Conservation (phyloP, 2,113 vertebrate species). For the Alexandromys fortis region DNA sequence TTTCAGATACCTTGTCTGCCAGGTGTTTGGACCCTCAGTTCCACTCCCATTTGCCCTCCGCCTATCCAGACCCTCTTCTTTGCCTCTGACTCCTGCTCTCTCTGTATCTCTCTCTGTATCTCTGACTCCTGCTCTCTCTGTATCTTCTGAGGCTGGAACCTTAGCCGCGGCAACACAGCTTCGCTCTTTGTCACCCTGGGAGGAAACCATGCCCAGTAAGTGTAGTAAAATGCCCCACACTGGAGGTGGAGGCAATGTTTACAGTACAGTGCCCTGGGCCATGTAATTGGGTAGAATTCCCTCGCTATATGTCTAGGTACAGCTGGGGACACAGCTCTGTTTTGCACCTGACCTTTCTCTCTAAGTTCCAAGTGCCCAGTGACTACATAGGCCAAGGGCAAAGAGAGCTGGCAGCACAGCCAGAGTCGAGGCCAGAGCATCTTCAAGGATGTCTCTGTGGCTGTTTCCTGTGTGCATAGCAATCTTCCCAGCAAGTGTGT, state of each 20-base stretch:
- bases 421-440: not conserved
- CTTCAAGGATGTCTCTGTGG: not conserved
- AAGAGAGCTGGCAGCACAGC: not conserved
- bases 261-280: not conserved
- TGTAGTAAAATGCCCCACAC: not conserved
- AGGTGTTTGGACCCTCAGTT: not conserved
- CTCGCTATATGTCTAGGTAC: not conserved
- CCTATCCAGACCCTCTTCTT: not conserved
- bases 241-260: not conserved
- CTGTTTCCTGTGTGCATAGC: not conserved
- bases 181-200: not conserved
- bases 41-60: too few species aligned
- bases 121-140: too few species aligned
- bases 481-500: not conserved
- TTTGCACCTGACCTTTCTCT: not conserved
- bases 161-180: not conserved
- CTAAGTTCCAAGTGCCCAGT: not conserved
- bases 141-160: not conserved
- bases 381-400: not conserved
- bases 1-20: not conserved
- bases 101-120: not conserved
- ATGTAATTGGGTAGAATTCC: not conserved
- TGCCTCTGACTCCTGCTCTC: too few species aligned
- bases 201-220: not conserved
- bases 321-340: not conserved